Base-by-base conservation (phyloP, 2,113 vertebrate genomes). In the Prunella fulvescens region DNA sequence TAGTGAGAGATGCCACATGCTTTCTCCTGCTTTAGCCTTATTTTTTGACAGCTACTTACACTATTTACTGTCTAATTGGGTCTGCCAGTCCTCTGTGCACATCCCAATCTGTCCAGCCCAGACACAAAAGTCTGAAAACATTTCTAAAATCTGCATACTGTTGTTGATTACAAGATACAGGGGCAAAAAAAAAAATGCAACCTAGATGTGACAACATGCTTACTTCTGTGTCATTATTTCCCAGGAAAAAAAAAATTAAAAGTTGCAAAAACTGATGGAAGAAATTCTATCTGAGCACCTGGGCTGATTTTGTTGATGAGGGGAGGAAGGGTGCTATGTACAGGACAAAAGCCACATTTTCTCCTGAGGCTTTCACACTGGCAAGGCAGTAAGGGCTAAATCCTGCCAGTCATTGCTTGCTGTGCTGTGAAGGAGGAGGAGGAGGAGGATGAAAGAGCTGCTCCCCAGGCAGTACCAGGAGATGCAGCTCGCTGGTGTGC, bases 41-140 rank as follows among this genome's bases (percentile, higher is more conserved):
- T 67, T 95, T 96, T 95, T 84, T 95, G 95, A 96, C 96, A 96
- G 93, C 78, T 95, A 84, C 78, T 95, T 86, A 92, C 65, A 12
- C 64, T 92, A 81, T 47, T 94, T 80, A 67, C 89, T 92, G 81
- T 74, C 65, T 96, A 92, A 91, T 89, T 96, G 81, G 92, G 78
- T 40, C 51, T 94, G 92, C 92, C 96, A 96, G 18, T 85, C 61
- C 81, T 92, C 31, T 11, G 2, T 47, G 17, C 62, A 87, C 4
- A 4, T 81, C 57, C 81, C 93, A 96, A 95, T 96, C 92, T 96
- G 90, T 84, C 87, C 93, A 95, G 65, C n/a, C 73, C 77, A 96
- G 92, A 92, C 81, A 86, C 51, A 74, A 45, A 53, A 78, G 40
- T 78, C 81, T 91, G 61, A 95, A 92, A 92, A 84, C 3, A 7